These are phyloP conservation scores for Fragum sueziense DNA, from an alignment of 2,888 invertebrate genomes.

Conservation along the genomic window DNA sequence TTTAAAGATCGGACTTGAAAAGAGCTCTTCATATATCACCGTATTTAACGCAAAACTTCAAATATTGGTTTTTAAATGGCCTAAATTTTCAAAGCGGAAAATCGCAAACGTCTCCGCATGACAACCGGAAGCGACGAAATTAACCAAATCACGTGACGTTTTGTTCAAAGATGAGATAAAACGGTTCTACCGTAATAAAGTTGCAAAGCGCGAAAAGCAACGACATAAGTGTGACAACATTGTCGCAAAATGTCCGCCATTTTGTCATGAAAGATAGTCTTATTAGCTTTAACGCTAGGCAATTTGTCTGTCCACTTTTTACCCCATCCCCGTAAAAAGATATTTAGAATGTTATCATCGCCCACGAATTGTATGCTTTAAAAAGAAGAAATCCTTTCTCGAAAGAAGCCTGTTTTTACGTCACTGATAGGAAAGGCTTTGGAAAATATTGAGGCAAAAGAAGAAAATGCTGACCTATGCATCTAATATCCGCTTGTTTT, in stretches of 20 bases:
- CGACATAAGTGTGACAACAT: conserved; percentile 28
- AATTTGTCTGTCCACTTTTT: conserved; percentile 17
- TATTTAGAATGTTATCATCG: too few relatives aligned
- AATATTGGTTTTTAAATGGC: conserved; percentile 37
- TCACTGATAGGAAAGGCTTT: too few relatives aligned
- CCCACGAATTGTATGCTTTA: too few relatives aligned
- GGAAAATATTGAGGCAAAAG: too few relatives aligned
- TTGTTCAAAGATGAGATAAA: conserved; percentile 38
- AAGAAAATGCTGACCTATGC: too few relatives aligned
- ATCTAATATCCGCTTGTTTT: too few relatives aligned
- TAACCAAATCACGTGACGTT: conserved; percentile 27
- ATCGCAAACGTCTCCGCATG: conserved; percentile 24
- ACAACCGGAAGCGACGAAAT: conserved; percentile 41
- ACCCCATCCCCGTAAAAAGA: not conserved
- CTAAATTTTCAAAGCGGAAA: conserved; percentile 36
- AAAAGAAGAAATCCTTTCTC: too few relatives aligned
- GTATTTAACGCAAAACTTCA: not conserved
- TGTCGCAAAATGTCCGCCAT: conserved; percentile 33
- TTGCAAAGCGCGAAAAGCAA: conserved; percentile 35
- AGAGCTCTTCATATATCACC: conserved; percentile 20
- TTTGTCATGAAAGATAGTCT: conserved; percentile 28
- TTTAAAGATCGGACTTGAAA: not conserved
- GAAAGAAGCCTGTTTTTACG: too few relatives aligned
- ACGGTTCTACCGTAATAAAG: conserved; percentile 30
- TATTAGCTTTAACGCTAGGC: conserved; percentile 44